These are phyloP conservation scores for Cephonodes hylas DNA, from an alignment of 2,888 invertebrate species.

Conservation along the genomic window DNA sequence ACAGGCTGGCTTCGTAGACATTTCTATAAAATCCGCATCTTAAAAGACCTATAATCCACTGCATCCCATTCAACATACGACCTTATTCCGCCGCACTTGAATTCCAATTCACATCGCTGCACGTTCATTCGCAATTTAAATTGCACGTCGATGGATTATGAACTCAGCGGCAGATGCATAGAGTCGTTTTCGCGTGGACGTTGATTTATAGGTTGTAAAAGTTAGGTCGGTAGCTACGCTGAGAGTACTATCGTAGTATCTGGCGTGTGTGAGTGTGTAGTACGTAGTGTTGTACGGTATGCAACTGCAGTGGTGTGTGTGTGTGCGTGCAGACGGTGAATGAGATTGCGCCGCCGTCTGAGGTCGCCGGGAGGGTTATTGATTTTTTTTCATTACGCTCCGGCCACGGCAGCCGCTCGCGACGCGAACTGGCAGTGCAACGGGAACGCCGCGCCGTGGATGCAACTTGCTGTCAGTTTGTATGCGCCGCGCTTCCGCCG, in stretches of 20 bases:
- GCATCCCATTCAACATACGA: conserved; percentile 12
- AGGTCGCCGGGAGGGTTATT: conserved; percentile 52
- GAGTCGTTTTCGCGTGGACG: conserved; percentile 27
- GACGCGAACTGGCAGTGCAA: not conserved
- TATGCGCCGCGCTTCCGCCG: conserved; percentile 11
- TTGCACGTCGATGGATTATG: conserved; percentile 24
- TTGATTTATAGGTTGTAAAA: conserved; percentile 18
- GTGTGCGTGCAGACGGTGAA: conserved; percentile 59
- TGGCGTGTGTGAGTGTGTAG: conserved; percentile 45
- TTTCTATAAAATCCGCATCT: conserved; percentile 34
- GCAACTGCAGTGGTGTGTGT: conserved; percentile 36
- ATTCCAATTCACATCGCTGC: conserved; percentile 16
- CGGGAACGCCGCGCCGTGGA: not conserved
- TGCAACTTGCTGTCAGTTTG: conserved; percentile 22
- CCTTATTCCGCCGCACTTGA: conserved; percentile 22
- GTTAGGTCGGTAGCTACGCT: conserved; percentile 70
- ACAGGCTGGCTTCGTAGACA: conserved; percentile 69
- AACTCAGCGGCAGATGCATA: conserved; percentile 31
- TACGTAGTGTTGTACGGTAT: conserved; percentile 42
- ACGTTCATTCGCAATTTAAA: conserved; percentile 9
- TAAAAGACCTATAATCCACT: conserved; percentile 35
- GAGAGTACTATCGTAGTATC: conserved; percentile 74
- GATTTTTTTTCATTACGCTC: conserved; percentile 45
- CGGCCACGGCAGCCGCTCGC: not conserved
- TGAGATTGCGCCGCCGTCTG: conserved; percentile 54